phyloP scores from a whole-genome alignment of 2,888 invertebrate species.

The Caenorhabditis sp. region DNA sequence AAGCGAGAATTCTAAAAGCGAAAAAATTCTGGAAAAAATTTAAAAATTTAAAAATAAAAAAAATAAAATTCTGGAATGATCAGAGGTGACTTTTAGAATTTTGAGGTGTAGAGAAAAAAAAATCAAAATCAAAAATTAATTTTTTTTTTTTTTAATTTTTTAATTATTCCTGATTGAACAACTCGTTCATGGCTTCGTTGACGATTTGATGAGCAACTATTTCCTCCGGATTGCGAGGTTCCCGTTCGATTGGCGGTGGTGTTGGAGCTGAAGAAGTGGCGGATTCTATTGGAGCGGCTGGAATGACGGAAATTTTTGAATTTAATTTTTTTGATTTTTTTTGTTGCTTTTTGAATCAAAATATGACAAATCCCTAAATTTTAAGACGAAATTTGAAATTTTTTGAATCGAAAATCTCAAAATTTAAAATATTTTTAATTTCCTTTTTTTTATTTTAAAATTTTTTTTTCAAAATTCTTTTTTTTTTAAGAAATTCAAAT shows the following conservation, averaged over 20 bases:
- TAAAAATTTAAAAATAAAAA: neutral
- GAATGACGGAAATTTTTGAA: no score
- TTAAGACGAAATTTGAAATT: slow-evolving; percentile 1
- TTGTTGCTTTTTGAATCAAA: no score
- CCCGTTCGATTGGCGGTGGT: slow-evolving; percentile 13
- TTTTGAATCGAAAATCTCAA: neutral
- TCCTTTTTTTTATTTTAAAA: neutral
- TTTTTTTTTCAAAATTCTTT: neutral
- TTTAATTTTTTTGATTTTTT: no score
- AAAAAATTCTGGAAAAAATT: slow-evolving; percentile 13
- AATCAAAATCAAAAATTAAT: no score
- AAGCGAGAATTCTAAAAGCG: no score
- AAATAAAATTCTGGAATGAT: slow-evolving; percentile 15
- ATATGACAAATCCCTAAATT: no score
- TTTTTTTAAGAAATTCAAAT: neutral
- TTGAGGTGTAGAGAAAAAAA: no score
- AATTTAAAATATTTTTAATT: slow-evolving; percentile 6
- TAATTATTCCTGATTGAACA: slow-evolving; percentile 60
- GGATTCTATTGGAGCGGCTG: slow-evolving; percentile 13
- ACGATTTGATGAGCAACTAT: slow-evolving; percentile 70
- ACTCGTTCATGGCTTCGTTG: slow-evolving; percentile 69
- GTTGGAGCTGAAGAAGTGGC: neutral
- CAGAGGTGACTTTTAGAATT: no score
- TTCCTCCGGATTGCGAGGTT: slow-evolving; percentile 61
- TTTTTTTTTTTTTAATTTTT: slow-evolving; percentile 2